Base-by-base conservation (phyloP, 2,888 invertebrate species). In the Cryptocephalus moraei region DNA sequence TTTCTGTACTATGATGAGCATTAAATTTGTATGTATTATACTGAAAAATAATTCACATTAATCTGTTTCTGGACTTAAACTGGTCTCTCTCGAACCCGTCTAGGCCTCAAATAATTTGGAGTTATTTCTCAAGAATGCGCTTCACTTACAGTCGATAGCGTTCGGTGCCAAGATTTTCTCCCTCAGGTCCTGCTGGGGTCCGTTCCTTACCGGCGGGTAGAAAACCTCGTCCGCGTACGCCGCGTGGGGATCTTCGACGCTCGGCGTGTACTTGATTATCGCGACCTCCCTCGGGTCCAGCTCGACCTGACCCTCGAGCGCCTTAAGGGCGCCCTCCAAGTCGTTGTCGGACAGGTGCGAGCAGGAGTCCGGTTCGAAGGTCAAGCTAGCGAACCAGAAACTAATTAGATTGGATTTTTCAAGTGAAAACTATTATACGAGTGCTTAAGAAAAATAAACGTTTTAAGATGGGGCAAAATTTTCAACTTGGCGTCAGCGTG, bases 221-320 rank as follows among this genome's bases (percentile, higher is more conserved):
- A 85, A 89, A 11, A 86, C 76, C 71, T 88, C 87, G 61, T 88
- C 87, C n/a, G 88, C 86, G 63, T 80, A 89, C 55, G 83, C 80
- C 2, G 80, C 77, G 50, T 75, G 73, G 1, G 77, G 75, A 62
- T 84, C 78, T 8, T 72, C 74, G 47, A 75, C 70, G 50, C 78
- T 81, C 10, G 91, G 91, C 8, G 81, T 82, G 61, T 86, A 91
- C 54, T 84, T 84, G 32, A 91, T 84, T 58, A 84, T 83, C 32
- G 91, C 90, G 62, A 86, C 74, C 61, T 85, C 81, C 55, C 81
- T 79, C 11, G 83, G 78, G 58, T 84, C 82, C 45, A 78, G 68
- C 47, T 68, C 64, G 38, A 72, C 73, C 50, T 75, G 71, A 33
- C 71, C 73, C 56, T 75, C 75, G 43, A 76, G 64, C 40, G 74